phyloP scores from a whole-genome alignment of 2,888 invertebrate species.

The Brassicogethes aeneus region DNA sequence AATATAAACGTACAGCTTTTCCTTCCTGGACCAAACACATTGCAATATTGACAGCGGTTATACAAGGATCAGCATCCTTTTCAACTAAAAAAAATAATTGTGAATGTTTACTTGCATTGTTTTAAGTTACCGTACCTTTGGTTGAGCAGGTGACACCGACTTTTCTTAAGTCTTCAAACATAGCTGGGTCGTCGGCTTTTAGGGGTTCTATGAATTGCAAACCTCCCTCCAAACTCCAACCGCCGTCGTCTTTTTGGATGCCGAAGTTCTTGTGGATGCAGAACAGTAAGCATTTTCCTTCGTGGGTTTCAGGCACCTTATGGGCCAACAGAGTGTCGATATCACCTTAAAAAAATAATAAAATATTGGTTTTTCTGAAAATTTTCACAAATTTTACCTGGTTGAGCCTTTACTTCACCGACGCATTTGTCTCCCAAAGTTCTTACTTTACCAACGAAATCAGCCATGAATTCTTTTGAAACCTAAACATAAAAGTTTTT shows the following conservation, averaged over 20 bases:
- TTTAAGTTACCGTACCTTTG: too few relatives aligned
- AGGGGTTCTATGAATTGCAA: constrained; percentile 14
- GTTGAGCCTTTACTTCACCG: constrained; percentile 7
- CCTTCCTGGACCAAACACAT: constrained; percentile 21
- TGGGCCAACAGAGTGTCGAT: constrained; percentile 8
- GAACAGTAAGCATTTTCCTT: constrained; percentile 15
- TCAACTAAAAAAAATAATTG: not conserved
- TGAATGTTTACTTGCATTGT: too few relatives aligned
- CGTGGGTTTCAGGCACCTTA: constrained; percentile 10
- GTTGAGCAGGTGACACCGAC: constrained; percentile 11
- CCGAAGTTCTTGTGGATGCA: constrained; percentile 12
- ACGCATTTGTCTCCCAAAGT: constrained; percentile 8
- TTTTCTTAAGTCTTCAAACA: constrained; percentile 15
- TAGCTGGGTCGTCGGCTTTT: constrained; percentile 17
- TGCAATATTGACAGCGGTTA: constrained; percentile 17
- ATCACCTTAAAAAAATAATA: constrained; percentile 7
- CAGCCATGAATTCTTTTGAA: constrained; percentile 6
- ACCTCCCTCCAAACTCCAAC: constrained; percentile 14
- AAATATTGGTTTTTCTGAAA: not conserved
- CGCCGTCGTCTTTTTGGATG: constrained; percentile 17
- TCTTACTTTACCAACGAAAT: constrained; percentile 8
- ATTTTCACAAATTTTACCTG: constrained; percentile 7
- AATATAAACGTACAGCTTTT: constrained; percentile 20
- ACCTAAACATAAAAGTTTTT: constrained; percentile 1
- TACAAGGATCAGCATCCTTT: constrained; percentile 21